These are phyloP conservation scores for Hymenochirus boettgeri DNA, from an alignment of 2,113 vertebrate species.

Conservation along the genomic window DNA sequence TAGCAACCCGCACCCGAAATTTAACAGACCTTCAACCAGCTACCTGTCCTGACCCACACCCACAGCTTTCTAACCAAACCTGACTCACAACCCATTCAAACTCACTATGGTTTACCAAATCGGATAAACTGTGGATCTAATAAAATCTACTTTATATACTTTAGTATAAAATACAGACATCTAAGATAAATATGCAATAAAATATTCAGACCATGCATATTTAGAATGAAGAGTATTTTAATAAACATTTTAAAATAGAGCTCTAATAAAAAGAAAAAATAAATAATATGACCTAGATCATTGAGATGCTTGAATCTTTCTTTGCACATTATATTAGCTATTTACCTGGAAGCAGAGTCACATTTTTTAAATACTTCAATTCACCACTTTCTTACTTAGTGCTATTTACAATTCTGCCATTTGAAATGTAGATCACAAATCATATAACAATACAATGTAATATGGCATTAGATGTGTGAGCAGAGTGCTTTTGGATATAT, in stretches of 20 bases:
- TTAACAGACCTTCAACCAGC: too few relatives aligned
- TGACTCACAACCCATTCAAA: too few relatives aligned
- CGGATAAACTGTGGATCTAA: too few relatives aligned
- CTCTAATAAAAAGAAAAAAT: too few relatives aligned
- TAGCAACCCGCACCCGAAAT: too few relatives aligned
- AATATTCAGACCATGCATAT: too few relatives aligned
- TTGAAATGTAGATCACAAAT: conserved; percentile 28
- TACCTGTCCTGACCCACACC: too few relatives aligned
- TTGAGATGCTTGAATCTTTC: background rate
- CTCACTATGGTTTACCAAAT: too few relatives aligned
- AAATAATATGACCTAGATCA: background rate
- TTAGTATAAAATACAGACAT: too few relatives aligned
- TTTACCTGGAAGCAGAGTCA: conserved; percentile 9
- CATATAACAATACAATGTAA: conserved; percentile 27
- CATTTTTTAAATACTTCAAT: background rate
- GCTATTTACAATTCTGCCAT: conserved; percentile 19
- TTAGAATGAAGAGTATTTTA: conserved; percentile 1
- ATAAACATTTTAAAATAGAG: conserved; percentile 7
- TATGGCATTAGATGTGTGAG: conserved; percentile 23
- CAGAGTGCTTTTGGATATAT: conserved; percentile 12
- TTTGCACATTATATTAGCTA: conserved; percentile 22
- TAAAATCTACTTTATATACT: too few relatives aligned
- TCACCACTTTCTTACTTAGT: conserved; percentile 1
- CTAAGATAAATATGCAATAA: too few relatives aligned
- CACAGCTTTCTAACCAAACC: too few relatives aligned